Base-by-base conservation (phyloP, 2,888 invertebrate genomes). In the Erebia palarica region DNA sequence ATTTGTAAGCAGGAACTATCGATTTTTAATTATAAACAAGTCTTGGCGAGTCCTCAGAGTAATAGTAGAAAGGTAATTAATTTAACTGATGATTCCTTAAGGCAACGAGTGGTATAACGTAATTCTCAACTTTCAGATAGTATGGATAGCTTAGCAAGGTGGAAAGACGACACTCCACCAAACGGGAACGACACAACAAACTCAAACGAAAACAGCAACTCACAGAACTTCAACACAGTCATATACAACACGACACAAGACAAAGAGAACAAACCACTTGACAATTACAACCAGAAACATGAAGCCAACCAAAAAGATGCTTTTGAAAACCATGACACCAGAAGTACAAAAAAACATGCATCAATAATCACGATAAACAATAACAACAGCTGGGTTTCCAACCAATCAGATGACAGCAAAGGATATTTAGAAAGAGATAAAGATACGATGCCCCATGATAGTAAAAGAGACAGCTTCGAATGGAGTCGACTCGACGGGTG, bases 401-500 rank as follows among this genome's bases (percentile, higher is more conserved):
- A 92, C 76, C 93, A 93, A 78, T 93, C 93, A 7, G 93, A 93
- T 42, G 93, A 94, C 60, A 92, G 91, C 70, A 93, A 93, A 83
- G 92, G 90, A 0, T 93, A 92, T 74, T 79, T 92, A 78, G 93
- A 94, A 75, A 86, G 90, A 77, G 92, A 93, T 73, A 91, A 91
- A 81, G 90, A 91, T 79, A 88, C 79, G 78, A 86, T 93, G 77
- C 94, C 94, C 70, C 90, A 88, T 73, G 93, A 92, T 79, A 88
- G 76, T 65, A 94, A 94, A 78, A 82, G 94, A 77, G 94, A 94
- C 73, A 95, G 94, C 80, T 94, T 94, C 71, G 94, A 94, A 78
- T 90, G 95, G 84, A 95, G 94, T 76, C 87, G 94, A 3, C 83
- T 95, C 76, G 95, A 95, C 69, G 95, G 95, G 0, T 96, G 96